phyloP scores from a whole-genome alignment of 2,888 invertebrate genomes.

The Acleris literana region DNA sequence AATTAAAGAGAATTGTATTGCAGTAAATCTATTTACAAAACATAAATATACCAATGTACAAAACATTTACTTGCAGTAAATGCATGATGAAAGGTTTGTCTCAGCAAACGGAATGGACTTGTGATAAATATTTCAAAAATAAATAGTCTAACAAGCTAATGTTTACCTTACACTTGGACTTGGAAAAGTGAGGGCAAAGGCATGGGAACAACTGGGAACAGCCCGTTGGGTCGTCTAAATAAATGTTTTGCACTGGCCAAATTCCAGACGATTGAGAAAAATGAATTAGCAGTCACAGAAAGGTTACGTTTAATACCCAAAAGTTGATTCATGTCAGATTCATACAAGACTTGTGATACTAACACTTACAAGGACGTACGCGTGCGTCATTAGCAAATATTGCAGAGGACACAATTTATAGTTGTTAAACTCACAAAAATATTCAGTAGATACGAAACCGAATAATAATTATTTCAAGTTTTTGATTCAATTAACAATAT shows the following conservation, averaged over 20 bases:
- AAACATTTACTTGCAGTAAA: conserved; percentile 62
- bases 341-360: conserved; percentile 59
- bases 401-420: too few species aligned
- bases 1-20: conserved; percentile 50
- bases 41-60: conserved; percentile 67
- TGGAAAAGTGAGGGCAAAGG: not conserved
- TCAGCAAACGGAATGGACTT: conserved; percentile 61
- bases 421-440: too few species aligned
- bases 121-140: conserved; percentile 44
- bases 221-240: too few species aligned
- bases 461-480: too few species aligned
- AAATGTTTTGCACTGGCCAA: too few species aligned
- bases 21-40: conserved; percentile 75
- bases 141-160: conserved; percentile 32
- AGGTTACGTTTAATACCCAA: conserved; percentile 24
- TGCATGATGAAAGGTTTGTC: conserved; percentile 50
- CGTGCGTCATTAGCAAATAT: conserved; percentile 32
- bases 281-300: conserved; percentile 18
- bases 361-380: too few species aligned
- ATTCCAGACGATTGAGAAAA: too few species aligned
- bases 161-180: conserved; percentile 10
- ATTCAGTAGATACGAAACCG: too few species aligned
- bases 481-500: too few species aligned
- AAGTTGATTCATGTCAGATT: conserved; percentile 61
- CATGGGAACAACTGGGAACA: not conserved